These are phyloP conservation scores for Solenodon paradoxus DNA, from an alignment of 2,113 vertebrate species.

Conservation along the genomic window DNA sequence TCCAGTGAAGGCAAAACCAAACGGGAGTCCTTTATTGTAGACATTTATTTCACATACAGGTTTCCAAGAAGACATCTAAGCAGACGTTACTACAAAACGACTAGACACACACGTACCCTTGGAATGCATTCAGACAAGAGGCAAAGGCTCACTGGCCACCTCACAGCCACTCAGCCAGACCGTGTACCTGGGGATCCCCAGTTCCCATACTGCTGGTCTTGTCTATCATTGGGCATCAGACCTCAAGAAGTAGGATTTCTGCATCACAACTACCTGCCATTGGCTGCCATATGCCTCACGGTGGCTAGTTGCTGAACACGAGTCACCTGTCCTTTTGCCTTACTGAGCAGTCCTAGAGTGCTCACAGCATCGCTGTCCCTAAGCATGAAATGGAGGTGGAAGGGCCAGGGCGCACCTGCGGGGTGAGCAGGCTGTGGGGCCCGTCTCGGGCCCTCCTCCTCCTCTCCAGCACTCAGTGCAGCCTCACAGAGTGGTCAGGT, in stretches of 20 bases:
- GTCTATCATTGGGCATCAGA: neutral
- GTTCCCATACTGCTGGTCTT: neutral
- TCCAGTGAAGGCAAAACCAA: conserved; percentile 36
- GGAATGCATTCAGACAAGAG: conserved; percentile 19
- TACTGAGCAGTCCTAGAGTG: neutral
- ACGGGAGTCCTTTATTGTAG: conserved; percentile 37
- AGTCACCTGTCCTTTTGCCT: neutral
- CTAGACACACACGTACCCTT: neutral
- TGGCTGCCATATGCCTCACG: neutral
- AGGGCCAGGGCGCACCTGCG: too few species aligned
- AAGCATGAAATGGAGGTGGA: neutral
- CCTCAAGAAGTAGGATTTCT: neutral
- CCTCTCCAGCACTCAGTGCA: too few species aligned
- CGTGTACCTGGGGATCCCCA: neutral
- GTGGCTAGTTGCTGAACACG: neutral
- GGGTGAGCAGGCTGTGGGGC: neutral
- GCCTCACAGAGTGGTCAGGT: neutral
- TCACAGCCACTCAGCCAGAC: neutral
- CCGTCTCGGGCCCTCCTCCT: neutral
- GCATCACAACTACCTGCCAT: neutral
- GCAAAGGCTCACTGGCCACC: neutral
- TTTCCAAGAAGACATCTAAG: conserved; percentile 58
- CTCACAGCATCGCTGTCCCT: neutral
- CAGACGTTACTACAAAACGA: conserved; percentile 32
- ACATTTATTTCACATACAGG: conserved; percentile 60